Percentiles rank a stretch among this genome's conserved stretches.
Evolutionary conservation across 1,140 invertebrate species (phyloP).

Genomic region (Meteorus sp.): DNA sequence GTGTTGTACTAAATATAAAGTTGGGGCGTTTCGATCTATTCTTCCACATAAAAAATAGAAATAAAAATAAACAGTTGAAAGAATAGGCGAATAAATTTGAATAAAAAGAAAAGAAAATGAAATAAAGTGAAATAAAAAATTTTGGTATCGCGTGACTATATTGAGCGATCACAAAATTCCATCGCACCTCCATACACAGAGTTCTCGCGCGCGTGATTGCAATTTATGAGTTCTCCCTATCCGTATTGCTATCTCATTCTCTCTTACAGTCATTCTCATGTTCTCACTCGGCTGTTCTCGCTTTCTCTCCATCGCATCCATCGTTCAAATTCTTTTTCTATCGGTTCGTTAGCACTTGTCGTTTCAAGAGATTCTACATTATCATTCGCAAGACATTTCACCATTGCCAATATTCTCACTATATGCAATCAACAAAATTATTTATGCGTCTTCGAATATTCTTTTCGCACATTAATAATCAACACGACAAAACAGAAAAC

Average conservation of each 20-base stretch:
- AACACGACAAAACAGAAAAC: neutral
- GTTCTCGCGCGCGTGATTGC: slow-evolving; percentile 36
- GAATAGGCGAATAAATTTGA: no score
- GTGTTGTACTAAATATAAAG: no score
- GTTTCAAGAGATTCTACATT: slow-evolving; percentile 12
- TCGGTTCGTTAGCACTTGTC: slow-evolving; percentile 40
- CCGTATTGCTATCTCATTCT: no score
- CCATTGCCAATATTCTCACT: slow-evolving; percentile 10
- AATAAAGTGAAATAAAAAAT: no score
- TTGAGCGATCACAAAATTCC: slow-evolving; percentile 10
- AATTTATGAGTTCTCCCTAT: slow-evolving; percentile 43
- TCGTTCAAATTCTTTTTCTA: slow-evolving; percentile 38
- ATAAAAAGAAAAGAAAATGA: no score
- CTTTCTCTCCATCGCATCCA: slow-evolving; percentile 17
- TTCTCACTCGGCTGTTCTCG: no score
- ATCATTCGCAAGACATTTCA: neutral
- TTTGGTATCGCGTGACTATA: neutral
- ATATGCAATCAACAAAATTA: slow-evolving; percentile 33
- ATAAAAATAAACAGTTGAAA: no score
- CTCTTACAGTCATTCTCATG: no score
- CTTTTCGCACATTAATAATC: neutral
- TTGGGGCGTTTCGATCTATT: neutral
- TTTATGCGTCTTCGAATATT: neutral
- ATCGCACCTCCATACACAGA: neutral
- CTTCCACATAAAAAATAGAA: no score